Evolutionary conservation across 2,888 invertebrate species (phyloP).

Genomic region (Meghimatium bilineatum): DNA sequence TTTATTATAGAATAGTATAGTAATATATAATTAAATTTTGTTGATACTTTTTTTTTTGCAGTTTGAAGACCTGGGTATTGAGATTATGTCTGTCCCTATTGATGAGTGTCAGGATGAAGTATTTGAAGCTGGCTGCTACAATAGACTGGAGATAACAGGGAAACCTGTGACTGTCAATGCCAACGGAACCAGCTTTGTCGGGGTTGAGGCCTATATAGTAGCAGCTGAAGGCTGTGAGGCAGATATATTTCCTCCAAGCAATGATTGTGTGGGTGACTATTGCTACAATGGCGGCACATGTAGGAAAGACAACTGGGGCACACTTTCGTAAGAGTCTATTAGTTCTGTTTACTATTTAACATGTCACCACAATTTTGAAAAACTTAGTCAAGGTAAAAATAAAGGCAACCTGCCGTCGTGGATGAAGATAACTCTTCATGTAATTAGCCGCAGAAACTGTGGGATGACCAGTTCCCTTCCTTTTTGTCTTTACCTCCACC

Average conservation of each 20-base stretch:
- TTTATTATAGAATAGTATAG: background rate
- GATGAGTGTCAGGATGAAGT: constrained; percentile 79
- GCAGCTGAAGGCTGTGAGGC: constrained; percentile 83
- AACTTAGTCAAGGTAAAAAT: too few relatives aligned
- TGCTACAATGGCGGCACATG: constrained; percentile 98
- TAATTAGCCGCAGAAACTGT: too few relatives aligned
- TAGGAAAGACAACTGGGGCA: constrained; percentile 78
- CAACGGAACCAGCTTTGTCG: constrained; percentile 96
- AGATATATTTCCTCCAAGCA: constrained; percentile 86
- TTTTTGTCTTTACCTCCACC: too few relatives aligned
- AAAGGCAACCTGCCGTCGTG: too few relatives aligned
- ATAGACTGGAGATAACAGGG: constrained; percentile 83
- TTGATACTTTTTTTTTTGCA: constrained; percentile 62
- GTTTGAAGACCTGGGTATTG: constrained; percentile 96
- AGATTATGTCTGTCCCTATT: constrained; percentile 98
- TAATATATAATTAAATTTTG: background rate
- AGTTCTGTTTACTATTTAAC: too few relatives aligned
- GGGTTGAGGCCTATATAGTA: constrained; percentile 93
- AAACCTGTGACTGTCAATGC: constrained; percentile 89
- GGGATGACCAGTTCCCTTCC: too few relatives aligned
- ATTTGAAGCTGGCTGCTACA: constrained; percentile 91
- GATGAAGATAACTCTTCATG: too few relatives aligned
- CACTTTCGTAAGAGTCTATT: constrained; percentile 60
- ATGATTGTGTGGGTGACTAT: constrained; percentile 83
- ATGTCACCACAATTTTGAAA: too few relatives aligned